Evolutionary conservation across 2,113 vertebrate genomes (phyloP).

Genomic region (Scomber colias): DNA sequence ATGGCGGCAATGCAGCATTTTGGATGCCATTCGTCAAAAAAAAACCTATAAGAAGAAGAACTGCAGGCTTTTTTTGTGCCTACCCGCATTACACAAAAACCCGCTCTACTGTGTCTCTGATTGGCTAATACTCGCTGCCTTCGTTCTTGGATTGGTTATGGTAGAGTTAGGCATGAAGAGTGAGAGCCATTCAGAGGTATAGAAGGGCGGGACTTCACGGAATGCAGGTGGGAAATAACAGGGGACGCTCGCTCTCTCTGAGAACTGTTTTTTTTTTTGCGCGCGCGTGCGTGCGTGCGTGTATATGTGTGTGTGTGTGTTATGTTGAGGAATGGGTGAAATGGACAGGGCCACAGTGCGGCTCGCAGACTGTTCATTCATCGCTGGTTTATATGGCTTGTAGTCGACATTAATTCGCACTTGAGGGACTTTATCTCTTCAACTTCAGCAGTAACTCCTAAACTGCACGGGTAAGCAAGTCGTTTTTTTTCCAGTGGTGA

Average conservation of each 20-base stretch:
- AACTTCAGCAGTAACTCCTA: constrained; percentile 13
- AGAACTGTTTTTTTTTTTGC: not conserved
- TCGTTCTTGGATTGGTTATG: too few species aligned
- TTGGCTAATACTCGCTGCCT: too few species aligned
- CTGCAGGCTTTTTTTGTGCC: too few species aligned
- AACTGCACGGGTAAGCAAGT: constrained; percentile 39
- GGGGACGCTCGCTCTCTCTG: constrained; percentile 18
- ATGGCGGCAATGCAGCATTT: too few species aligned
- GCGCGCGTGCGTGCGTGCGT: not conserved
- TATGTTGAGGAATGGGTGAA: constrained; percentile 21
- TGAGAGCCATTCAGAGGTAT: too few species aligned
- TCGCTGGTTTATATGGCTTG: not conserved
- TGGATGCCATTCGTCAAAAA: too few species aligned
- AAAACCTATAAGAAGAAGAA: too few species aligned
- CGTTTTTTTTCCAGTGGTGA: not conserved
- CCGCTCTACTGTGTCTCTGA: too few species aligned
- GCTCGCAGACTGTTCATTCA: not conserved
- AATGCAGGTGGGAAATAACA: too few species aligned
- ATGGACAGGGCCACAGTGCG: not conserved
- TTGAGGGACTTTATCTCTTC: not conserved
- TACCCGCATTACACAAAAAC: too few species aligned
- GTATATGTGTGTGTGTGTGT: constrained; percentile 12
- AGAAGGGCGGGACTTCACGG: too few species aligned
- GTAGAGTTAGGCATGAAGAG: too few species aligned
- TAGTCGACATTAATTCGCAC: not conserved